These are phyloP conservation scores for Cladopsammia gracilis DNA, from an alignment of 64 coral and sea anemone genomes.

Conservation along the genomic window DNA sequence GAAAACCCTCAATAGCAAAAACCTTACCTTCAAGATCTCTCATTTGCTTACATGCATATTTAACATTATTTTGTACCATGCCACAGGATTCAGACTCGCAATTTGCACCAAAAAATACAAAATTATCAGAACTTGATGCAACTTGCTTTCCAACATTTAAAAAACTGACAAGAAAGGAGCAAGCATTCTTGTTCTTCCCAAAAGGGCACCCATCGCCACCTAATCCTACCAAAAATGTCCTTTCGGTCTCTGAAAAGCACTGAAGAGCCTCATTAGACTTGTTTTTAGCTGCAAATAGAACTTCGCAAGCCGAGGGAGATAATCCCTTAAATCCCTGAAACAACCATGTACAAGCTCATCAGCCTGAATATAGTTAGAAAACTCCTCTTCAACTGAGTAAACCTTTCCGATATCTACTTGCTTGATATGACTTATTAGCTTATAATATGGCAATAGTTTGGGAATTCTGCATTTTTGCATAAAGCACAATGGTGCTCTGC, in stretches of 20 bases:
- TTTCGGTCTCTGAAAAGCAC: slow-evolving; percentile 46
- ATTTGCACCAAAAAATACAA: slow-evolving; percentile 4
- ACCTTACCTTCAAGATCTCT: slow-evolving; percentile 16
- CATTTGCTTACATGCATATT: slow-evolving; percentile 28
- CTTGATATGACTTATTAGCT: slow-evolving; percentile 43
- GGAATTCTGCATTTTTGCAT: slow-evolving; percentile 31
- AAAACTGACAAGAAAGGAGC: slow-evolving; percentile 48
- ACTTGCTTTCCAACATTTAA: slow-evolving; percentile 37
- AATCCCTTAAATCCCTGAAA: slow-evolving; percentile 72
- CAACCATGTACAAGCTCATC: slow-evolving; percentile 63
- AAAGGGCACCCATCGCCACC: slow-evolving; percentile 48
- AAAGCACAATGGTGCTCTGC: slow-evolving; percentile 11
- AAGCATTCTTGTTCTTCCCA: slow-evolving; percentile 6
- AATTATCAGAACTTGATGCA: slow-evolving; percentile 45
- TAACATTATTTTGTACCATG: slow-evolving; percentile 31
- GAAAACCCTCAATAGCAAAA: neutral
- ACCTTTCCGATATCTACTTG: slow-evolving; percentile 54
- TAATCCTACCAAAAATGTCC: slow-evolving; percentile 50
- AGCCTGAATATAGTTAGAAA: slow-evolving; percentile 36
- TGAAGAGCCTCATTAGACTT: slow-evolving; percentile 29
- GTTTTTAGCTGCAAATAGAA: slow-evolving; percentile 51
- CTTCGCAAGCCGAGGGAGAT: slow-evolving; percentile 50
- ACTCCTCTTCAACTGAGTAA: slow-evolving; percentile 63
- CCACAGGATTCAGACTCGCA: slow-evolving; percentile 1
- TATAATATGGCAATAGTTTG: slow-evolving; percentile 47